Conservation (phyloP, 2,113 vertebrate species). For the Trogon surrucura region DNA sequence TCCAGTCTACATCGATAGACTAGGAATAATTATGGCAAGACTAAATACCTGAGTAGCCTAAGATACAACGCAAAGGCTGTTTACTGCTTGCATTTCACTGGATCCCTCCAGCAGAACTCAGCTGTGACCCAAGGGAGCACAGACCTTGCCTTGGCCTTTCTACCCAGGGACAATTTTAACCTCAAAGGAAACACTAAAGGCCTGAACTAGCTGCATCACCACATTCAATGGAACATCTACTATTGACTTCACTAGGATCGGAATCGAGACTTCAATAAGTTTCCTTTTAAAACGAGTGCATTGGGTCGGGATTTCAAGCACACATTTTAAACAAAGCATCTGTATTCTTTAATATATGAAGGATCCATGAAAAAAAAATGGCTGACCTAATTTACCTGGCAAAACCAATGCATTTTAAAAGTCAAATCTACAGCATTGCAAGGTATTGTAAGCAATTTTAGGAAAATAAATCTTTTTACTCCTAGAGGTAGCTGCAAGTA, state of each 20-base stretch:
- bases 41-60: background rate
- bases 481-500: slow-evolving; percentile 3
- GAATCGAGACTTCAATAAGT: slow-evolving; percentile 11
- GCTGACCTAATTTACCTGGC: slow-evolving; percentile 42
- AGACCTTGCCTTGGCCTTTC: background rate
- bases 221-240: slow-evolving; percentile 24
- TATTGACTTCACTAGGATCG: background rate
- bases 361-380: slow-evolving; percentile 36
- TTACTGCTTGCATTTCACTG: background rate
- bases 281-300: background rate
- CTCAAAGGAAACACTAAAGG: slow-evolving; percentile 41
- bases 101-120: background rate
- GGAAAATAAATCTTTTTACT: slow-evolving; percentile 27
- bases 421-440: slow-evolving; percentile 35
- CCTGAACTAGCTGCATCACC: slow-evolving; percentile 40
- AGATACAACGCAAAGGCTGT: background rate
- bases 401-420: slow-evolving; percentile 46
- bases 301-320: background rate
- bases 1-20: background rate
- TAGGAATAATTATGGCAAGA: background rate
- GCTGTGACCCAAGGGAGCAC: background rate
- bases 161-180: slow-evolving; percentile 25
- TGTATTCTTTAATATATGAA: background rate
- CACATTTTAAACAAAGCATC: background rate
- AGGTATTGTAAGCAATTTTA: slow-evolving; percentile 26